Evolutionary conservation across 2,797 vertebrate genomes (phyloP), one percentile per base, ranked within the genome.

Genomic region (Erpetoichthys calabaricus): DNA sequence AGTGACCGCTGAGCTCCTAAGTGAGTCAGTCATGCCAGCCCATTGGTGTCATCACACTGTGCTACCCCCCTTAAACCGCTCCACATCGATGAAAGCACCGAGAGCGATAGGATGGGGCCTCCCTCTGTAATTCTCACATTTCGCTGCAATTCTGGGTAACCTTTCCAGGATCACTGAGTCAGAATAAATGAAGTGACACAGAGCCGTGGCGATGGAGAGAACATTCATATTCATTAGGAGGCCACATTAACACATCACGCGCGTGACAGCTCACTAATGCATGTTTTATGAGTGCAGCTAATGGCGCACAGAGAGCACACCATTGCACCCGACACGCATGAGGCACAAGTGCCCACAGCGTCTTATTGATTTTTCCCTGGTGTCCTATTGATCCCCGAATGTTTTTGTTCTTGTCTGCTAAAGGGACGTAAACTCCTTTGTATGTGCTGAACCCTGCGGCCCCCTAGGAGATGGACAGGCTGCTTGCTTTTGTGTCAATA

Each of bases 201-300:
- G 69, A 67, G 71, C 75, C 72, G 52, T 56, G 50, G 61, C 79
- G 61, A 71, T 69, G 85, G 85, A 64, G 64, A 59, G 73, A 60
- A 62, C 73, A 90, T 94, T 89, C 88, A 86, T 83, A 87, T 86
- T 88, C 83, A 89, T 90, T 82, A 86, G 80, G 66, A 59, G 60
- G 68, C 8, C 8, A 51, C 77, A 73, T 84, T 79, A 84, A 76
- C 80, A 64, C 63, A 58, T 70, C 73, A 66, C 63, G 67, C 67
- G 60, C 8, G 69, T 69, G 76, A 74, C 68, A 72, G 64, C 61
- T 52, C 63, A 59, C 64, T 45, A 59, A 63, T 70, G 64, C 52
- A 3, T 62, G 73, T 73, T 75, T 71, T 73, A 59, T 70, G 65
- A 64, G 68, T 53, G 57, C 52, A 1, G 66, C 68, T 78, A 61